Evolutionary conservation across 2,113 vertebrate species (phyloP).

Genomic region (Ailurus styani): DNA sequence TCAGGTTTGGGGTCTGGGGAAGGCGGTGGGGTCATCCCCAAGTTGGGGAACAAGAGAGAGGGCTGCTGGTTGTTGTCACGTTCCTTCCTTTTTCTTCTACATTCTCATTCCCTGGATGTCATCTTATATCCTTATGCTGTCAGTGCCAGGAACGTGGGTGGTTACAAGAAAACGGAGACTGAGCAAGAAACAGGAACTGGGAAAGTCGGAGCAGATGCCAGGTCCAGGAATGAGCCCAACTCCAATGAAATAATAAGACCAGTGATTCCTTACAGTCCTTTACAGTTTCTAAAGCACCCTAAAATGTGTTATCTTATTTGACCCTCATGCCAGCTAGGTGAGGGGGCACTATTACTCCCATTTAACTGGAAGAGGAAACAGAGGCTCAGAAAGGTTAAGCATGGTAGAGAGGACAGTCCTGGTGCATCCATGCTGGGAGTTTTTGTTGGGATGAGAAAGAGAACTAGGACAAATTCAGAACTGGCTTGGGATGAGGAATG

Average conservation of each 20-base stretch:
- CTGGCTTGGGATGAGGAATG: background rate
- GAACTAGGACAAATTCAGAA: background rate
- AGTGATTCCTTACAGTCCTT: conserved; percentile 44
- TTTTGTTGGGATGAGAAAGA: background rate
- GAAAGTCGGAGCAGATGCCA: conserved; percentile 74
- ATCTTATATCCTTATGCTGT: conserved; percentile 39
- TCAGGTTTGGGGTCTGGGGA: background rate
- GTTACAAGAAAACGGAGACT: conserved; percentile 65
- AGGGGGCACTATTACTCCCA: background rate
- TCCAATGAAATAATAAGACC: conserved; percentile 52
- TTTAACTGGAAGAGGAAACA: background rate
- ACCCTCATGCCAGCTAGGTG: background rate
- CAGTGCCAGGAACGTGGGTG: conserved; percentile 69
- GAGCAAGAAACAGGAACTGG: conserved; percentile 74
- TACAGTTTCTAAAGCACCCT: conserved; percentile 38
- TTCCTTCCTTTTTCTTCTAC: conserved; percentile 45
- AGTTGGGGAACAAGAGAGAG: background rate
- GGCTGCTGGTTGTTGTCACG: background rate
- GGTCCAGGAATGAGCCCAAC: conserved; percentile 65
- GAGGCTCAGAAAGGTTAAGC: background rate
- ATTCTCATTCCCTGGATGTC: conserved; percentile 37
- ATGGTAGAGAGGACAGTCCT: background rate
- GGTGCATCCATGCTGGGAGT: background rate
- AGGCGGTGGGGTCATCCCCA: background rate
- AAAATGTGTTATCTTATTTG: conserved; percentile 18